Evolutionary conservation across 2,888 invertebrate genomes (phyloP).

Genomic region (Eledona agricola): DNA sequence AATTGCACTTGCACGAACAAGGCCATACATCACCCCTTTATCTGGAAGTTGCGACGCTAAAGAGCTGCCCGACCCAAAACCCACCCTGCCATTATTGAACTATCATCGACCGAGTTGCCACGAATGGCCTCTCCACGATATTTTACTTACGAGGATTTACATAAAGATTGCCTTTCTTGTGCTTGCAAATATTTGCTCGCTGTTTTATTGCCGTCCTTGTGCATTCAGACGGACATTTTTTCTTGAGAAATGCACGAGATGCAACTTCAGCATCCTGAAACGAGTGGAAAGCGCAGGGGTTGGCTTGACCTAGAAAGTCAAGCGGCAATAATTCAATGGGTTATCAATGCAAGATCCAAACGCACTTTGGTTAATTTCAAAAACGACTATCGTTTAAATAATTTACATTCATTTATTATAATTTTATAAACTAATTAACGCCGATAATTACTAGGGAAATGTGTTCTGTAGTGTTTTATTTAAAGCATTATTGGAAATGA

Average conservation of each 20-base stretch:
- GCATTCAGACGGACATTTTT: slow-evolving; percentile 23
- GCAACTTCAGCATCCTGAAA: too few species aligned
- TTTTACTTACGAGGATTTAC: slow-evolving; percentile 28
- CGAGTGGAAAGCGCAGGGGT: slow-evolving; percentile 9
- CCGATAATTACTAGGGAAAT: too few species aligned
- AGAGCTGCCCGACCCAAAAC: slow-evolving; percentile 43
- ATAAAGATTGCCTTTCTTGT: slow-evolving; percentile 33
- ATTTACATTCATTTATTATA: too few species aligned
- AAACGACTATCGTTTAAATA: too few species aligned
- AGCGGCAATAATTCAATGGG: too few species aligned
- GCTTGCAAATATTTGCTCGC: slow-evolving; percentile 32
- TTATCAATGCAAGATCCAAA: too few species aligned
- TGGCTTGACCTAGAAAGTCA: not conserved
- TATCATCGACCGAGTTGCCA: slow-evolving; percentile 40
- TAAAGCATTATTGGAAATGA: too few species aligned
- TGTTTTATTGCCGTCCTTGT: slow-evolving; percentile 16
- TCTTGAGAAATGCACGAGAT: slow-evolving; percentile 11
- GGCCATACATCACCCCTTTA: slow-evolving; percentile 44
- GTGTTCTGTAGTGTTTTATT: too few species aligned
- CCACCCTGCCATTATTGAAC: slow-evolving; percentile 41
- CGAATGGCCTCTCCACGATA: slow-evolving; percentile 32
- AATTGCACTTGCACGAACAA: slow-evolving; percentile 44
- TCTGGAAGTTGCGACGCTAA: slow-evolving; percentile 43
- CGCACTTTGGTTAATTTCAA: too few species aligned
- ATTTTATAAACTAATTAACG: too few species aligned